These are phyloP conservation scores for Dryomyza anilis DNA, from an alignment of 2,888 invertebrate species.

Conservation along the genomic window DNA sequence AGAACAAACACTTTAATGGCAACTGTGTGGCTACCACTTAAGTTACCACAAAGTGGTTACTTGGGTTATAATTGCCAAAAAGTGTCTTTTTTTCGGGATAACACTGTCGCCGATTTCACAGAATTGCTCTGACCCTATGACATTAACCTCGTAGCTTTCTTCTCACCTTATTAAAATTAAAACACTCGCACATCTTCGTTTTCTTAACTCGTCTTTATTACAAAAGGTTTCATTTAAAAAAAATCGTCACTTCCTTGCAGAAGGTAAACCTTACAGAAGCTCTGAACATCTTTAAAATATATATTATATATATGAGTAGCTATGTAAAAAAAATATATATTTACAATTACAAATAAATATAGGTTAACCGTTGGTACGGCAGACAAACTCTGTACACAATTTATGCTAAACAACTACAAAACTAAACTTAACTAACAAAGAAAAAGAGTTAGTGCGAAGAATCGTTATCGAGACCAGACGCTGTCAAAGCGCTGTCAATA, in stretches of 20 bases:
- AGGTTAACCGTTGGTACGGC: not conserved
- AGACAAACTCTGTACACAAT: constrained; percentile 15
- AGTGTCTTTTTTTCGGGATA: too few relatives aligned
- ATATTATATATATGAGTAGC: not conserved
- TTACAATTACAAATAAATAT: constrained; percentile 19
- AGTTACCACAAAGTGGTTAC: too few relatives aligned
- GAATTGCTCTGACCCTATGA: too few relatives aligned
- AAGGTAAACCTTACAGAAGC: not conserved
- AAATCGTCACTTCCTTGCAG: not conserved
- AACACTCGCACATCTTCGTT: not conserved
- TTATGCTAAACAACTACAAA: constrained; percentile 15
- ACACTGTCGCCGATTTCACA: too few relatives aligned
- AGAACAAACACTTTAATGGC: too few relatives aligned
- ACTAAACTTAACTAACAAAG: constrained; percentile 6
- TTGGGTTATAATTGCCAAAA: too few relatives aligned
- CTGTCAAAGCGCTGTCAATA: too few relatives aligned
- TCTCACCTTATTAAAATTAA: too few relatives aligned
- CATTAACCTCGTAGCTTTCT: too few relatives aligned
- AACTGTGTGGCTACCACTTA: too few relatives aligned
- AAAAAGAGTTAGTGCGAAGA: constrained; percentile 9
- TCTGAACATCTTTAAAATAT: constrained; percentile 20
- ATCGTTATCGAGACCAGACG: too few relatives aligned
- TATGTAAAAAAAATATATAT: not conserved
- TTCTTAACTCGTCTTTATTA: constrained; percentile 2
- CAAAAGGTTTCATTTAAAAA: constrained; percentile 1